These are phyloP conservation scores for Myotis yumanensis DNA, from an alignment of 2,113 vertebrate genomes.

Conservation along the genomic window DNA sequence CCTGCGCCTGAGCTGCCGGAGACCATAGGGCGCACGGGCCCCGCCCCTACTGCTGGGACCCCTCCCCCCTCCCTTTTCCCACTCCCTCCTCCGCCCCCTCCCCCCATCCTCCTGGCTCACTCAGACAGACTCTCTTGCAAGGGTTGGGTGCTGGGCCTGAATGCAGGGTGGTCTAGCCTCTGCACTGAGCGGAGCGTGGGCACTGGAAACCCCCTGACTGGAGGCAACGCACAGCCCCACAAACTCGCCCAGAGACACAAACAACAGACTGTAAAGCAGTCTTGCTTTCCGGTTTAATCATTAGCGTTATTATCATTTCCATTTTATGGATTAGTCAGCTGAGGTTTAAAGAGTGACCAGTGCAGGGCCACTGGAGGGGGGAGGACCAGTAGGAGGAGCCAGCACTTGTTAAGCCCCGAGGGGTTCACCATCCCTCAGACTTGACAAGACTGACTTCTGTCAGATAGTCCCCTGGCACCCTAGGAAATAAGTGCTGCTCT, in stretches of 20 bases:
- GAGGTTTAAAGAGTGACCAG: not conserved
- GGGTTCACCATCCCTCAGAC: not conserved
- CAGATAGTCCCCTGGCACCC: not conserved
- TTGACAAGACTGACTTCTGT: not conserved
- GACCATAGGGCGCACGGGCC: not conserved
- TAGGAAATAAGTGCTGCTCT: not conserved
- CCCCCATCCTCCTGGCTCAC: too few species aligned
- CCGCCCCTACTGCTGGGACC: not conserved
- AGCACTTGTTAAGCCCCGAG: fast-evolving
- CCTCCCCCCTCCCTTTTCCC: too few species aligned
- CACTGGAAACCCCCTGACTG: not conserved
- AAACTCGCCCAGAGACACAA: fast-evolving
- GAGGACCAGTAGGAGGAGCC: not conserved
- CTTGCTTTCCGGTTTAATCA: not conserved
- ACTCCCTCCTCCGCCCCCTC: too few species aligned
- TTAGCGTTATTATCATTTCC: not conserved
- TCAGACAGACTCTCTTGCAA: not conserved
- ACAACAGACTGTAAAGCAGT: not conserved
- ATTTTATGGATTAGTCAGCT: not conserved
- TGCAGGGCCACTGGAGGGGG: not conserved
- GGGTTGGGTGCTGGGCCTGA: not conserved
- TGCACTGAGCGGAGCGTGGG: fast-evolving
- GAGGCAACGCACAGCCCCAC: not conserved
- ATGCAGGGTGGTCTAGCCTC: not conserved
- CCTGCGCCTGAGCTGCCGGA: too few species aligned